Evolutionary conservation across 2,797 vertebrate genomes (phyloP), one percentile per base, ranked within the genome.

Genomic region (Acomys russatus): DNA sequence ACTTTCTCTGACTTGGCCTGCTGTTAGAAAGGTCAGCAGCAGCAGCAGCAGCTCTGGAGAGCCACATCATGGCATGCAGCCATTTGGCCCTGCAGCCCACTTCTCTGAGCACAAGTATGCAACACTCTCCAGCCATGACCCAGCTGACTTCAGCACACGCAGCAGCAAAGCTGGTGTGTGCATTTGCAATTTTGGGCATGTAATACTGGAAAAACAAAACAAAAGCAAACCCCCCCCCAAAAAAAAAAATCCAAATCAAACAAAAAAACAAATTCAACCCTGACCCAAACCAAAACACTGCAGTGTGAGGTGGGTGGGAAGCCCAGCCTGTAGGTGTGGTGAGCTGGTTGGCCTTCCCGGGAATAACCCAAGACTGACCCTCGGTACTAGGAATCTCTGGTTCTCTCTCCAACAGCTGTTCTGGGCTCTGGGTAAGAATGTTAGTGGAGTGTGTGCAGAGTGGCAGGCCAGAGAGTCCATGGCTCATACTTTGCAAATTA

Each of bases 401-500:
- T 28, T 25, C 63, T 66, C 10, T 11, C 1, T 30, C 56, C 3
- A 17, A 73, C 61, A 90, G 91, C 87, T 90, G 94, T 61, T 77
- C 0, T 0, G 64, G 61, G 4, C 3, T 0, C 22, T 51, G 61
- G 6, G 3, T 8, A 17, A 6, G 22, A 2, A 7, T 4, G 28
- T 0, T n/a, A 6, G 17, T 11, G 4, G 11, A 35, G 4, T 0
- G 0, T 0, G 0, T 1, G 10, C 0, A 4, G 44, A 80, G 38
- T 8, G 11, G 61, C 3, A 0, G 35, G 68, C 28, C 44, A 6
- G 4, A 15, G 11, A 49, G 49, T 35, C 91, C 1, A 0, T 3
- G 28, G 35, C n/a, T 86, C 38, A 56, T 15, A 74, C 12, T 87
- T 73, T 0, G 17, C 15, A 51, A 0, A 0, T 91, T 33, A 54